phyloP scores from a whole-genome alignment of 2,113 vertebrate genomes.

The Hippocampus barbouri region DNA sequence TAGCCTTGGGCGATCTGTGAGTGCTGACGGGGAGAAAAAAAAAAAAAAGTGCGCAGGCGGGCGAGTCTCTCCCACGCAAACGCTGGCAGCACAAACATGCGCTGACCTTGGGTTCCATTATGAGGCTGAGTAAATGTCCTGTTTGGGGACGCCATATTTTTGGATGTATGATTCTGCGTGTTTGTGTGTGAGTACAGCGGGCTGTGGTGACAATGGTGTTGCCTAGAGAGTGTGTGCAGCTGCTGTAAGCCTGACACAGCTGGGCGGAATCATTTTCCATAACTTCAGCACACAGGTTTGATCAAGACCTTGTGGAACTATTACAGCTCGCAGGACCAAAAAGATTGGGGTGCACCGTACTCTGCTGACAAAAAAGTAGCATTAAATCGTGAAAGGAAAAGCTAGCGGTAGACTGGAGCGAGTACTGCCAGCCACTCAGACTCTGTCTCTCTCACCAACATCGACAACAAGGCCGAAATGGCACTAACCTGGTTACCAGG shows the following conservation, averaged over 20 bases:
- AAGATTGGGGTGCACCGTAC: no score
- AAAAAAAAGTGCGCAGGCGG: conserved; percentile 21
- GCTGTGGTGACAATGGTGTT: not conserved
- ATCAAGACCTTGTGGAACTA: not conserved
- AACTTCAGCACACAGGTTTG: not conserved
- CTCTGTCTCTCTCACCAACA: no score
- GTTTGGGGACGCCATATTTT: conserved; percentile 7
- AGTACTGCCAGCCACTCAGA: no score
- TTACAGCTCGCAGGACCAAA: not conserved
- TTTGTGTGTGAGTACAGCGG: conserved; percentile 1
- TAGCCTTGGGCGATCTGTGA: conserved; percentile 69
- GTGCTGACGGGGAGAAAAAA: conserved; percentile 40
- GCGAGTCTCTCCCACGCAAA: conserved; percentile 43
- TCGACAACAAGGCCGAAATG: no score
- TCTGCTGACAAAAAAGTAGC: no score
- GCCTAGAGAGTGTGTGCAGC: conserved; percentile 12
- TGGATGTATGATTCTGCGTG: not conserved
- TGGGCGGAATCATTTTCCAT: not conserved
- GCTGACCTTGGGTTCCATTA: conserved; percentile 63
- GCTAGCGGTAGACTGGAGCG: no score
- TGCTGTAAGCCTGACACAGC: conserved; percentile 17
- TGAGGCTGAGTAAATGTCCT: conserved; percentile 13
- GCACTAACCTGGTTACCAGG: no score
- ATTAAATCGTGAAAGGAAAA: no score
- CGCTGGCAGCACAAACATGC: conserved; percentile 39